Evolutionary conservation across 2,113 vertebrate species (phyloP).

Genomic region (Rhabdomys dilectus): DNA sequence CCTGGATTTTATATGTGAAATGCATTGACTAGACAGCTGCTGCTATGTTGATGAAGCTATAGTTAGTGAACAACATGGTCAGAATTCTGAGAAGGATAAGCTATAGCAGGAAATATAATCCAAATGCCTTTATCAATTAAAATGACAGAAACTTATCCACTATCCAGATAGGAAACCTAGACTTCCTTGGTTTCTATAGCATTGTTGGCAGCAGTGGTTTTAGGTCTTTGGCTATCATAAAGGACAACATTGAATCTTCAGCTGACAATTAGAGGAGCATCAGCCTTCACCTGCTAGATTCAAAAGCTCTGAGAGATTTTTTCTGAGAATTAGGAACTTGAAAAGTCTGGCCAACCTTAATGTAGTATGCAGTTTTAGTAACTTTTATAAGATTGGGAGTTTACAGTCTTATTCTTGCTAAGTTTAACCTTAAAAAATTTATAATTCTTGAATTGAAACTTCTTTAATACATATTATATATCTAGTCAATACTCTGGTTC

Average conservation of each 20-base stretch:
- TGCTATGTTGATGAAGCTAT: not conserved
- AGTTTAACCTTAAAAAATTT: not conserved
- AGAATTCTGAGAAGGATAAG: not conserved
- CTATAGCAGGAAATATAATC: not conserved
- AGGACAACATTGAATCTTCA: not conserved
- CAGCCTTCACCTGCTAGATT: not conserved
- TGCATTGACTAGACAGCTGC: not conserved
- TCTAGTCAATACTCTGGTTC: not conserved
- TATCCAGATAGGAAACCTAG: not conserved
- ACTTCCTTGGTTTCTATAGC: not conserved
- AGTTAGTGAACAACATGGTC: not conserved
- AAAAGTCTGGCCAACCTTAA: not conserved
- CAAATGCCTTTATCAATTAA: not conserved
- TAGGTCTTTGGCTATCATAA: too few relatives aligned
- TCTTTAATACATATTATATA: not conserved
- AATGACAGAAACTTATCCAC: not conserved
- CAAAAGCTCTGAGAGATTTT: not conserved
- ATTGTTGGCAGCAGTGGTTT: not conserved
- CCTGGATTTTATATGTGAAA: not conserved
- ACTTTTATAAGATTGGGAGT: not conserved
- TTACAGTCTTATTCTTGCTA: not conserved
- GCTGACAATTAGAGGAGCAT: not conserved
- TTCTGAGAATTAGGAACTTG: not conserved
- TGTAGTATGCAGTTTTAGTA: not conserved
- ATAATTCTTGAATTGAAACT: not conserved